Evolutionary conservation across 1,140 invertebrate genomes (phyloP), one percentile per base, ranked within the genome.

Genomic region (Papilio polytes): DNA sequence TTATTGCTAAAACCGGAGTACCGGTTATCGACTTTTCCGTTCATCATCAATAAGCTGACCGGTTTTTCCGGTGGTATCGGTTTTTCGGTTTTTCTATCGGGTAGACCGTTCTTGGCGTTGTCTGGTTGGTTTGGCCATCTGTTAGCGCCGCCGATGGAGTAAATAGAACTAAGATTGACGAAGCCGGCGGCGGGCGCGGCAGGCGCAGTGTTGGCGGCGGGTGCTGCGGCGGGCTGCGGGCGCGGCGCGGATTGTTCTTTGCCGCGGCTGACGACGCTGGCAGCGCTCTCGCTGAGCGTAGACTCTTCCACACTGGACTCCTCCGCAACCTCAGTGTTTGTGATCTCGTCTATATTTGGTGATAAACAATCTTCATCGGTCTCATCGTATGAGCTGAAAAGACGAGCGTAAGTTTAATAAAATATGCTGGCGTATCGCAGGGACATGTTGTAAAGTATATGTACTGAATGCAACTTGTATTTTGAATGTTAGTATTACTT

Each of bases 301-400:
- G 92, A 92, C 80, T 95, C 94, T 80, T 94, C 92, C 36, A 94
- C 90, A 87, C 93, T 95, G 8, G 94, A 93, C 77, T 95, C 95
- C 72, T 95, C 95, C 41, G 95, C 86, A 22, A 94, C 94, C 74
- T 95, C 95, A 2, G 93, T 94, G 81, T 90, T 94, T 36, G 96
- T 94, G 78, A 96, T 94, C n/a, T 96, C 95, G 87, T 97, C 96
- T 82, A 97, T 84, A 86, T 96, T 96, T 36, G 96, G 96, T 56
- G 96, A 96, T 31, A 97, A 90, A 80, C 96, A 95, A 83, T 97
- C 96, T 78, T 96, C 96, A 80, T 96, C 96, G 51, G 95, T 96
- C 92, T 96, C 96, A 96, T 96, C 96, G 95, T 96, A 96, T 90
- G 96, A 96, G 96, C 96, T 96, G 95, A 70, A 93, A 90, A 63